These are phyloP conservation scores for Papilio gigon DNA, from an alignment of 2,888 invertebrate species.

Conservation along the genomic window DNA sequence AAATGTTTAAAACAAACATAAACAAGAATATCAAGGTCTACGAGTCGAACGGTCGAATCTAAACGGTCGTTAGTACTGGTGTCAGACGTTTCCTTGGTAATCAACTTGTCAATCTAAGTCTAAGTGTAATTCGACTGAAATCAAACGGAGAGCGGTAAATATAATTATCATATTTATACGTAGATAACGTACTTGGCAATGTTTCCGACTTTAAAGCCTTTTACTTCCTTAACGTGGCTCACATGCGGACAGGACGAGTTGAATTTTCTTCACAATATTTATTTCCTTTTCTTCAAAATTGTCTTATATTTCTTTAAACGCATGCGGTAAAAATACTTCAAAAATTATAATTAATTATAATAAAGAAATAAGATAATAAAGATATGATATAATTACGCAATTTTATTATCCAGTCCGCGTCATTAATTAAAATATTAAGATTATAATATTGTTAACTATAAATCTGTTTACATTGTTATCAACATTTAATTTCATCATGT, in stretches of 20 bases:
- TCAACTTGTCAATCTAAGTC: conserved; percentile 34
- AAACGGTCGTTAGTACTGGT: conserved; percentile 19
- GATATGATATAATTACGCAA: no score
- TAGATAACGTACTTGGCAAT: conserved; percentile 16
- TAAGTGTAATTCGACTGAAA: conserved; percentile 23
- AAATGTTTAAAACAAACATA: conserved; percentile 33
- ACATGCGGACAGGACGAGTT: conserved; percentile 37
- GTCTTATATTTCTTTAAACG: background rate
- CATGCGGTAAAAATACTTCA: background rate
- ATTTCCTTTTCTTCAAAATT: background rate
- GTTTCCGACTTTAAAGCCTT: conserved; percentile 22
- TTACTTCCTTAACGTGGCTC: conserved; percentile 31
- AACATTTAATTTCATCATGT: background rate
- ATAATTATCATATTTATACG: conserved; percentile 18
- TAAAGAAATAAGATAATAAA: no score
- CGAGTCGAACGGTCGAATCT: conserved; percentile 24
- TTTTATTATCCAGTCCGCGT: no score
- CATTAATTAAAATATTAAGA: no score
- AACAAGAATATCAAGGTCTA: conserved; percentile 28
- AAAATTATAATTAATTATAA: background rate
- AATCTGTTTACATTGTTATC: background rate
- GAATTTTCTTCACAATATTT: conserved; percentile 12
- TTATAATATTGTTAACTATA: background rate
- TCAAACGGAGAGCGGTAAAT: background rate
- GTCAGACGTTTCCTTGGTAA: conserved; percentile 31